Percentiles rank a stretch among this genome's conserved stretches.
These are phyloP conservation scores for Ovis canadensis DNA, from an alignment of 2,113 vertebrate species.

Conservation along the genomic window DNA sequence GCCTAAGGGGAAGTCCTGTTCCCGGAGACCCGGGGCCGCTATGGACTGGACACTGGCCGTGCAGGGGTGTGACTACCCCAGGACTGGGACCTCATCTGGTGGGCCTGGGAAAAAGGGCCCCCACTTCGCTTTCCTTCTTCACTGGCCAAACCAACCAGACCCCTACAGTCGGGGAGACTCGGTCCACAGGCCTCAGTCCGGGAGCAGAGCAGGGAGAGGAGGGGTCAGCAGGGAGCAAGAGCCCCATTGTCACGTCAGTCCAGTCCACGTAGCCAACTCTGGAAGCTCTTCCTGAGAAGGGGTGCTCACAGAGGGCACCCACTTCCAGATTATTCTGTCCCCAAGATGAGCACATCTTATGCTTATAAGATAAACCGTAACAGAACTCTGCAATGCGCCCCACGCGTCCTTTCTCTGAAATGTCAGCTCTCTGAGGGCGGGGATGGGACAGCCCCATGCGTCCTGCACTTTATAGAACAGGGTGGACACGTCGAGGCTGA, in stretches of 20 bases:
- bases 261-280: not conserved
- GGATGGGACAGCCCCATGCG: accelerated
- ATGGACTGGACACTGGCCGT: not conserved
- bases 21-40: no score
- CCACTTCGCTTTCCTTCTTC: not conserved
- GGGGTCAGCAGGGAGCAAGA: not conserved
- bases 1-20: not conserved
- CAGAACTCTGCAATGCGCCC: not conserved
- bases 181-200: not conserved
- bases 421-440: not conserved
- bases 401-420: not conserved
- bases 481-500: no score
- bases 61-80: not conserved
- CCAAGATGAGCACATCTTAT: not conserved
- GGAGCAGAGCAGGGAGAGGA: no score
- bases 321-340: not conserved
- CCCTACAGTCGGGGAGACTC: not conserved
- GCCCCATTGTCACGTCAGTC: not conserved
- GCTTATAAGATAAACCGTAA: not conserved
- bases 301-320: not conserved
- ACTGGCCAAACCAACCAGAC: not conserved
- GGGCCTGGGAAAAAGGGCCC: not conserved
- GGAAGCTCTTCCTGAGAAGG: not conserved
- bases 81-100: not conserved
- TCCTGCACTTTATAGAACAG: not conserved